phyloP scores from a whole-genome alignment of 2,797 vertebrate species.

The Enteromius trimaculatus region DNA sequence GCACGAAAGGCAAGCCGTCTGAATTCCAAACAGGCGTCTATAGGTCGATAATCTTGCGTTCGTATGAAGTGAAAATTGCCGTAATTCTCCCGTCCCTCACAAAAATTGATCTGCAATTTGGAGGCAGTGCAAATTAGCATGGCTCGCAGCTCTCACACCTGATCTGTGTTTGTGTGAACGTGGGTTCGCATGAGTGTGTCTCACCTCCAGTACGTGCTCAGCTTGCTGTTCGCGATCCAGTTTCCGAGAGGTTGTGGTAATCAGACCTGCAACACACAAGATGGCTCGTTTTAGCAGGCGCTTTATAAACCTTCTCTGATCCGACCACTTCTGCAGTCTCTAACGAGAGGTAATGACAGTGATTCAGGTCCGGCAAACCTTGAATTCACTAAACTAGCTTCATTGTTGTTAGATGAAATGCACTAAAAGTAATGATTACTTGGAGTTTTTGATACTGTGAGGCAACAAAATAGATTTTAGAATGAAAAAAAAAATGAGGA shows the following conservation, averaged over 20 bases:
- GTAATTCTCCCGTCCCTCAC: background rate
- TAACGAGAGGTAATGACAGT: background rate
- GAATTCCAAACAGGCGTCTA: slow-evolving; percentile 10
- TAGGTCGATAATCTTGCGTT: background rate
- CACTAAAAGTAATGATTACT: background rate
- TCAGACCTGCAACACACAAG: slow-evolving; percentile 78
- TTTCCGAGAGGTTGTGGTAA: slow-evolving; percentile 86
- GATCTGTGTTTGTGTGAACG: slow-evolving; percentile 29
- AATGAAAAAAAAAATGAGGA: background rate
- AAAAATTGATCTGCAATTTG: slow-evolving; percentile 23
- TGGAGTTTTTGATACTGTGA: background rate
- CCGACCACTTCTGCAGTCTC: background rate
- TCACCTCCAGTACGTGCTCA: slow-evolving; percentile 89
- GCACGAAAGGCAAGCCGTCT: background rate
- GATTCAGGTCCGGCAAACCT: background rate
- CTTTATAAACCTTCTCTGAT: background rate
- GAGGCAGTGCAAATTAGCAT: slow-evolving; percentile 27
- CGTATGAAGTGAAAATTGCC: slow-evolving; percentile 8
- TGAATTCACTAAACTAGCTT: background rate
- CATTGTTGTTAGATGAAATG: background rate
- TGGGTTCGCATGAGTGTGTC: slow-evolving; percentile 38
- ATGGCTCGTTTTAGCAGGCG: background rate
- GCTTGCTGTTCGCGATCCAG: slow-evolving; percentile 87
- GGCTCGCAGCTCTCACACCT: slow-evolving; percentile 18
- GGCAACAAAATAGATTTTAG: background rate